A percentile compares a stretch with the other conserved stretches of the same genome.
These are phyloP conservation scores for Thera obeliscata DNA, from an alignment of 2,888 invertebrate species.

Conservation along the genomic window DNA sequence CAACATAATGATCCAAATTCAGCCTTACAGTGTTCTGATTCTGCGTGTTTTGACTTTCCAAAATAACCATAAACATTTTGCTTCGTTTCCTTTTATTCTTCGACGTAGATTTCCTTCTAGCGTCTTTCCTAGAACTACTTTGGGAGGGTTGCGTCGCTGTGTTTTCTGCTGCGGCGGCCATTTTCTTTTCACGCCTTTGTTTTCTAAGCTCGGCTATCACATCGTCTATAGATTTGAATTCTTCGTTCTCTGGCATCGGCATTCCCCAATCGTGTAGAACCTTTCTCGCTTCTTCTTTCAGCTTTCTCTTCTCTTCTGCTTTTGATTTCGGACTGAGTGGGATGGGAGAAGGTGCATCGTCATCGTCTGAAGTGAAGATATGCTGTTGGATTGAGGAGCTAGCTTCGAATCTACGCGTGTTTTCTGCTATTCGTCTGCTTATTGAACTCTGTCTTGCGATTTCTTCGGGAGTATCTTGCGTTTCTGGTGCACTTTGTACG, in stretches of 20 bases:
- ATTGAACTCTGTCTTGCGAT: constrained; percentile 1
- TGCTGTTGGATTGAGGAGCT: constrained; percentile 62
- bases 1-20: constrained; percentile 79
- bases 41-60: constrained; percentile 64
- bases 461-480: neutral
- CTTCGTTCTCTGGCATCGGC: constrained; percentile 52
- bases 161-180: constrained; percentile 47
- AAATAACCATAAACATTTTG: constrained; percentile 72
- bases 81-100: constrained; percentile 70
- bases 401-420: constrained; percentile 71
- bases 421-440: constrained; percentile 39
- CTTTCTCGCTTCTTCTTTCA: constrained; percentile 47
- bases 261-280: constrained; percentile 62
- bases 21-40: constrained; percentile 68
- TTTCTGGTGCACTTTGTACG: constrained; percentile 71
- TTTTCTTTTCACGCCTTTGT: constrained; percentile 62
- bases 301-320: constrained; percentile 17
- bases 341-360: constrained; percentile 33
- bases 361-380: constrained; percentile 63
- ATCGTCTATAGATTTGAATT: constrained; percentile 67
- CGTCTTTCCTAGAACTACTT: constrained; percentile 57
- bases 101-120: constrained; percentile 55
- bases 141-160: constrained; percentile 44
- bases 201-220: constrained; percentile 68
- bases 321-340: constrained; percentile 21